These are phyloP conservation scores for Choreutis nemorana DNA, from an alignment of 2,888 invertebrate species.

Conservation along the genomic window DNA sequence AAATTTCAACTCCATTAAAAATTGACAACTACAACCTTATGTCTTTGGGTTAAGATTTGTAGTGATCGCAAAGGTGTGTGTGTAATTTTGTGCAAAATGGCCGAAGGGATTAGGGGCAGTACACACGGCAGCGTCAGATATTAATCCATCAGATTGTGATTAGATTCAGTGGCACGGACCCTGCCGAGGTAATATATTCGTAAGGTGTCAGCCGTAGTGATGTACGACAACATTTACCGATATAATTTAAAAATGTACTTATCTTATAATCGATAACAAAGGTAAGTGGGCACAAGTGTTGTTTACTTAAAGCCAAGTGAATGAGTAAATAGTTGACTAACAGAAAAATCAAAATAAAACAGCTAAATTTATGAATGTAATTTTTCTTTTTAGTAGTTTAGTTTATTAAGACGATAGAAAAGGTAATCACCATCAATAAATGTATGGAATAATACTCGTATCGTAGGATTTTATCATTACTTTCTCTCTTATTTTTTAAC, in stretches of 20 bases:
- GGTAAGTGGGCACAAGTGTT: no score
- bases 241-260: no score
- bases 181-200: slow-evolving; percentile 42
- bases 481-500: no score
- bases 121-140: slow-evolving; percentile 42
- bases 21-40: slow-evolving; percentile 16
- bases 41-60: slow-evolving; percentile 11
- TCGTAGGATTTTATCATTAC: no score
- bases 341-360: no score
- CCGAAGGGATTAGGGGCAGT: slow-evolving; percentile 34
- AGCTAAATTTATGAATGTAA: no score
- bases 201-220: slow-evolving; percentile 39
- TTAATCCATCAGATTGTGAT: slow-evolving; percentile 62
- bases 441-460: not conserved
- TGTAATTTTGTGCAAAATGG: slow-evolving; percentile 32
- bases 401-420: no score
- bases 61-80: slow-evolving; percentile 9
- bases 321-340: no score
- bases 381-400: no score
- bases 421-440: not conserved
- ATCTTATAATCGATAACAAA: no score
- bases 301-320: no score
- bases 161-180: slow-evolving; percentile 59
- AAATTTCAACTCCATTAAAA: slow-evolving; percentile 7
- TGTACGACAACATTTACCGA: no score